Base-by-base conservation (phyloP, 1,140 invertebrate genomes). In the Trichomalopsis sarcophagae region DNA sequence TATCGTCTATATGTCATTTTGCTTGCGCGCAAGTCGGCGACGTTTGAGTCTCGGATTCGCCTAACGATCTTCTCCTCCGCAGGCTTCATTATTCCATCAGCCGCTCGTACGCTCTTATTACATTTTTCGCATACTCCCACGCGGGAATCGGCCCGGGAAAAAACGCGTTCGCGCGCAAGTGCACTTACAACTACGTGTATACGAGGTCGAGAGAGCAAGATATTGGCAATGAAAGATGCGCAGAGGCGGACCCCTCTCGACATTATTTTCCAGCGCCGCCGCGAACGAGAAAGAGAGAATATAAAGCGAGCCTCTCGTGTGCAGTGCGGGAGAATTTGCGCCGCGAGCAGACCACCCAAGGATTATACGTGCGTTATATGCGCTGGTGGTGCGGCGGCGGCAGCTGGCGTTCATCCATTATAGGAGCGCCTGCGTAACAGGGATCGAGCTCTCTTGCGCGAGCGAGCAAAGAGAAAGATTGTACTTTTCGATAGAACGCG, bases 351-450 rank as follows among this genome's bases (percentile, higher is more conserved):
- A 50, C 40, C 75, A 77, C 75, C 75, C 75, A 77, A 30, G 75
- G 74, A 75, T 40, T 44, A 44, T 13, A 44, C 27, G 27, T 36
- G 33, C 74, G 33, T 44, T 36, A 27, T 27, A 27, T 27, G 30
- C 17, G 21, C 36, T 30, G 40, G 40, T 44, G 40, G 27, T 27
- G 27, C 27, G 1, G 27, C 27, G 27, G 74, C 68, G 27, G 68
- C 68, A 71, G 30, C 68, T 71, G 68, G 68, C 68, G 27, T 71
- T 71, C 68, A 71, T 33, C 68, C 68, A 71, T 71, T 71, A 71
- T 71, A 71, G 74, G 74, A 75, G 74, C 74, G n/a, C 36, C 33
- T 75, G 74, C 74, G 74, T 75, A 75, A 75, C 74, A 75, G 74
- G 40, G 40, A n/a, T n/a, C 27, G 71, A 74, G 14, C 71, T 21